A percentile compares a stretch with the other conserved stretches of the same genome.
Conservation (phyloP, 2,888 invertebrate species). For the Drosophila sordidula region DNA sequence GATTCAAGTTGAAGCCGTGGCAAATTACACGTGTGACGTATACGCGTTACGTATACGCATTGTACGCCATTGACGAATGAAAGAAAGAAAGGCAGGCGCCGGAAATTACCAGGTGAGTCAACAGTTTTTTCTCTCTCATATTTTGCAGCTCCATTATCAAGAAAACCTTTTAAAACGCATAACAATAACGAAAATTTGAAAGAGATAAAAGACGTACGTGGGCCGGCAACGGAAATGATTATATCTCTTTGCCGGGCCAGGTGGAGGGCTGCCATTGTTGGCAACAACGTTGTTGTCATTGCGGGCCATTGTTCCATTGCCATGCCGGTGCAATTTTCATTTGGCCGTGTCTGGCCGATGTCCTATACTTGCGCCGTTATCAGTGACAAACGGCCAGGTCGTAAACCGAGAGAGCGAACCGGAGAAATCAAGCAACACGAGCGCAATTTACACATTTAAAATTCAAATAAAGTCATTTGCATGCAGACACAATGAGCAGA, state of each 20-base stretch:
- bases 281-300: slow-evolving; percentile 66
- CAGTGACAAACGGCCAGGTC: slow-evolving; percentile 79
- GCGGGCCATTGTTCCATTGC: slow-evolving; percentile 67
- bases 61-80: slow-evolving; percentile 21
- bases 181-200: slow-evolving; percentile 78
- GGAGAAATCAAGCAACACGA: slow-evolving; percentile 58
- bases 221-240: slow-evolving; percentile 79
- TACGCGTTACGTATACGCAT: slow-evolving; percentile 58
- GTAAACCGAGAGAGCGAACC: slow-evolving; percentile 51
- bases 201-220: slow-evolving; percentile 76
- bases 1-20: slow-evolving; percentile 31
- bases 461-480: slow-evolving; percentile 79
- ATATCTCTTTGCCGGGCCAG: slow-evolving; percentile 64
- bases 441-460: slow-evolving; percentile 78
- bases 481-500: slow-evolving; percentile 71
- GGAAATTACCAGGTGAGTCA: slow-evolving; percentile 77
- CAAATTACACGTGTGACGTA: slow-evolving; percentile 55
- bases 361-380: slow-evolving; percentile 62
- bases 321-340: slow-evolving; percentile 70
- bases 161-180: slow-evolving; percentile 76
- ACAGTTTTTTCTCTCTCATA: slow-evolving; percentile 54
- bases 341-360: slow-evolving; percentile 53
- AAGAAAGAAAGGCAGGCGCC: slow-evolving; percentile 53
- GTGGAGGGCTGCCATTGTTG: slow-evolving; percentile 33
- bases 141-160: slow-evolving; percentile 53